A percentile compares a stretch with the other conserved stretches of the same genome.
phyloP scores from a whole-genome alignment of 1,140 invertebrate genomes.

The Drosophila mauritiana region DNA sequence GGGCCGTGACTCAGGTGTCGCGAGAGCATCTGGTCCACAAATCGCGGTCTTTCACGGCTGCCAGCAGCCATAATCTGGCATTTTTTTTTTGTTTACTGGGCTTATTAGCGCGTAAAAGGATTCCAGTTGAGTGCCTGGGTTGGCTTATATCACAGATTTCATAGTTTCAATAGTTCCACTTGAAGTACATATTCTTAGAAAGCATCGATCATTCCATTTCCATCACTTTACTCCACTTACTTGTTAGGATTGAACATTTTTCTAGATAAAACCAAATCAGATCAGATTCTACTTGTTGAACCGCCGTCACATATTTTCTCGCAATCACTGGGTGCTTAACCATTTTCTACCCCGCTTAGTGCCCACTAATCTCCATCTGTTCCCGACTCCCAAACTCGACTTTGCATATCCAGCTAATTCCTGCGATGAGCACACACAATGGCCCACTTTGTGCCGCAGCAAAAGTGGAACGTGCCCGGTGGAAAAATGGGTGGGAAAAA shows the following conservation, averaged over 20 bases:
- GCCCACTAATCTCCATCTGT: conserved; percentile 23
- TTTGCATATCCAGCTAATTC: conserved; percentile 39
- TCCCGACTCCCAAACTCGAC: conserved; percentile 22
- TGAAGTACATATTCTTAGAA: too few relatives aligned
- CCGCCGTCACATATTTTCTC: not conserved
- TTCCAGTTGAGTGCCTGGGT: conserved; percentile 1
- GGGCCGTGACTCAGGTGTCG: conserved; percentile 8
- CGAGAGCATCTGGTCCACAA: conserved; percentile 15
- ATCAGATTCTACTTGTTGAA: conserved; percentile 21
- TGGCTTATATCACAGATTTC: too few relatives aligned
- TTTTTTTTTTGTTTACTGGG: not conserved
- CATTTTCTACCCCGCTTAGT: conserved; percentile 1
- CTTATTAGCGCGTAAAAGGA: not conserved
- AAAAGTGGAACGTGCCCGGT: conserved; percentile 13
- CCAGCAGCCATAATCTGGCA: conserved; percentile 2
- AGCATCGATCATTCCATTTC: too few relatives aligned
- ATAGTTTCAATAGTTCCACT: too few relatives aligned
- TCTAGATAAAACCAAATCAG: not conserved
- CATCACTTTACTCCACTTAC: too few relatives aligned
- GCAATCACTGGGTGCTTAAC: not conserved
- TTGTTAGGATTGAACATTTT: too few relatives aligned
- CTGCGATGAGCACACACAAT: conserved; percentile 34
- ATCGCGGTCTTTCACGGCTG: conserved; percentile 28
- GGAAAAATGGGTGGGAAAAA: conserved; percentile 31
- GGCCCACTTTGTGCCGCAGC: conserved; percentile 1